These are phyloP conservation scores for Mongoloraphidia duomilia DNA, from an alignment of 2,888 invertebrate genomes.

Conservation along the genomic window DNA sequence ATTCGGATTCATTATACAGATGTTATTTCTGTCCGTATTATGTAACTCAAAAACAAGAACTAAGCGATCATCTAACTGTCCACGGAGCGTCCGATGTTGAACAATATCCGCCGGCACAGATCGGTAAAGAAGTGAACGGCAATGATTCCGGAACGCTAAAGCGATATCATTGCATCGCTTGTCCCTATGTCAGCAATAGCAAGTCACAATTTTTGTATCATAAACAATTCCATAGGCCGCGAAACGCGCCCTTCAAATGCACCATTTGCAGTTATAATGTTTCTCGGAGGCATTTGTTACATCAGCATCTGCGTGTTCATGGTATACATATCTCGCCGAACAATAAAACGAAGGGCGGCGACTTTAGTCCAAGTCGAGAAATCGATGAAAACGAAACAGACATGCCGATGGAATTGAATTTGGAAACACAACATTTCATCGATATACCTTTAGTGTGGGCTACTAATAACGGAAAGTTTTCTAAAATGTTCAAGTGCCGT, in stretches of 20 bases:
- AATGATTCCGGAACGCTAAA: conserved; percentile 33
- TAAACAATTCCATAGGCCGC: conserved; percentile 67
- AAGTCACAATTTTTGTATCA: conserved; percentile 78
- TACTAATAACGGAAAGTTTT: conserved; percentile 52
- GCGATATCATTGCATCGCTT: conserved; percentile 62
- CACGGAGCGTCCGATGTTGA: conserved; percentile 48
- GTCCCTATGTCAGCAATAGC: conserved; percentile 75
- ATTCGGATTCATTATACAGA: conserved; percentile 53
- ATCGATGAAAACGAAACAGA: conserved; percentile 24
- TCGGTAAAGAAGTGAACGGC: conserved; percentile 19
- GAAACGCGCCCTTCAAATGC: conserved; percentile 66
- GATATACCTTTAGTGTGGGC: conserved; percentile 67
- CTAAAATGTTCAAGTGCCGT: conserved; percentile 73
- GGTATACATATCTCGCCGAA: conserved; percentile 38
- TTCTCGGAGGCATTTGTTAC: conserved; percentile 63
- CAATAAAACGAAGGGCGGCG: conserved; percentile 29
- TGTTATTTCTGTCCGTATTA: conserved; percentile 72
- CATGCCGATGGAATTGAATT: conserved; percentile 11
- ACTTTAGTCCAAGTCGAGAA: conserved; percentile 21
- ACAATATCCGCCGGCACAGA: conserved; percentile 29
- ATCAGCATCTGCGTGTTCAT: conserved; percentile 69
- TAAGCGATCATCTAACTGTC: conserved; percentile 50
- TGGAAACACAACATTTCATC: conserved; percentile 34
- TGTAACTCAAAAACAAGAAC: conserved; percentile 51
- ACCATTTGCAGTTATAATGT: conserved; percentile 71